Base-by-base conservation (phyloP, 2,113 vertebrate genomes). In the Hemichromis elongatus region DNA sequence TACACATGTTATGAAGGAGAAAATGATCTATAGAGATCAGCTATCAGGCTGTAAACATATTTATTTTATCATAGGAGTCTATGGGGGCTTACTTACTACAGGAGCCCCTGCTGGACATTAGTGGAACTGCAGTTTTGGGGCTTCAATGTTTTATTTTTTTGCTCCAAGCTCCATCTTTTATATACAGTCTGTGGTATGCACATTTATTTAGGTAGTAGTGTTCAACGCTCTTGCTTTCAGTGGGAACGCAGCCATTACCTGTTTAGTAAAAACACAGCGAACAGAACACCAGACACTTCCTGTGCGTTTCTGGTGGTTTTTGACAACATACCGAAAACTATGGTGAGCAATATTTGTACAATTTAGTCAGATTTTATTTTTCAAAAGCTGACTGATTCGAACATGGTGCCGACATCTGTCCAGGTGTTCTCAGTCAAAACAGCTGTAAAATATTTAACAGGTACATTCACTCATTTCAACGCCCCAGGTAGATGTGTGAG, bases 61-160 rank as follows among this genome's bases (percentile, higher is more conserved):
- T 13, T 37, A 37, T 37, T 63, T 19, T 7, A 37, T 0, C 19
- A 63, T 13, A n/a, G 59, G 30, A n/a, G 59, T 37, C 59, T 37
- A 21, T 24, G 19, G 35, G 61, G 12, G 42, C 19, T 68, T 0
- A 24, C n/a, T 21, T 35, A 68, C 12, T 40, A n/a, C 0, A 0
- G 4, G 35, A 9, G 35, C 35, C 61, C 11, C 63, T 68, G 35
- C 11, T 42, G 63, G 63, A 42, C 7, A 0, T 68, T 68, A 68
- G 35, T 12, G 13, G 35, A 42, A 68, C n/a, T 68, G 35, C 63
- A 68, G n/a, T 0, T 42, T 40, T 68, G 61, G 12, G 21, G n/a
- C 3, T 40, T 40, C 21, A 1, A 19, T 1, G 7, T 2, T 66
- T 37, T n/a, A 21, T 21, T 66, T 68, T n/a, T 24, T 14, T 6